A percentile compares a stretch with the other conserved stretches of the same genome.
phyloP scores from a whole-genome alignment of 2,113 vertebrate genomes.

The Motacilla tschutschensis region DNA sequence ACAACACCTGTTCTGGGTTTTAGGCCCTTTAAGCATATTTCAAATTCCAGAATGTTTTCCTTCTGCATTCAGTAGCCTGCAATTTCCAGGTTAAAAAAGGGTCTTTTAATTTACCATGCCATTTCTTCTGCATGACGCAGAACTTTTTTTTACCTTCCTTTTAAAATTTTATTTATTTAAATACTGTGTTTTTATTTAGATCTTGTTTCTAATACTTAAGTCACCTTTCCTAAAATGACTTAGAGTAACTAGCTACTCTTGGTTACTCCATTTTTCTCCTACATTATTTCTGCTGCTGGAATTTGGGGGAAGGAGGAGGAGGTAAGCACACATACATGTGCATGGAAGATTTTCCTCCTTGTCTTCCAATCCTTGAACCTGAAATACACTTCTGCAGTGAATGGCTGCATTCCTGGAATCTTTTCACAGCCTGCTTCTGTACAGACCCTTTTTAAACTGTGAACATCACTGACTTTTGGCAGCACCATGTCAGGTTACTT shows the following conservation, averaged over 20 bases:
- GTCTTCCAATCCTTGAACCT: background rate
- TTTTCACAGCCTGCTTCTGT: background rate
- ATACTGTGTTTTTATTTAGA: background rate
- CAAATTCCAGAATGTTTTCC: background rate
- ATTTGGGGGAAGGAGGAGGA: background rate
- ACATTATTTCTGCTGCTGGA: background rate
- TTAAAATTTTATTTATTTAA: background rate
- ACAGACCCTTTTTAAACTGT: background rate
- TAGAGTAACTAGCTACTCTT: background rate
- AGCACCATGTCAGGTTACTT: background rate
- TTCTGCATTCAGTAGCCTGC: background rate
- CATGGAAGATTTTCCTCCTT: background rate
- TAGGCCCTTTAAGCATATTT: slow-evolving; percentile 2
- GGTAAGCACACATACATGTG: background rate
- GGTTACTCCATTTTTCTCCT: background rate
- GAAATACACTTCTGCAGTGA: background rate
- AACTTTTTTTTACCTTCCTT: background rate
- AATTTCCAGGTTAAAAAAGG: slow-evolving; percentile 24
- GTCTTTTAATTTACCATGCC: background rate
- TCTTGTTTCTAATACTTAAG: background rate
- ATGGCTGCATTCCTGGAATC: background rate
- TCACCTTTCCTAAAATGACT: background rate
- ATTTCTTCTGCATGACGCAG: background rate
- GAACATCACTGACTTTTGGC: background rate
- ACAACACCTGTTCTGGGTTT: slow-evolving; percentile 2